Evolutionary conservation across 2,113 vertebrate species (phyloP).

Genomic region (Pelodiscus sinensis): DNA sequence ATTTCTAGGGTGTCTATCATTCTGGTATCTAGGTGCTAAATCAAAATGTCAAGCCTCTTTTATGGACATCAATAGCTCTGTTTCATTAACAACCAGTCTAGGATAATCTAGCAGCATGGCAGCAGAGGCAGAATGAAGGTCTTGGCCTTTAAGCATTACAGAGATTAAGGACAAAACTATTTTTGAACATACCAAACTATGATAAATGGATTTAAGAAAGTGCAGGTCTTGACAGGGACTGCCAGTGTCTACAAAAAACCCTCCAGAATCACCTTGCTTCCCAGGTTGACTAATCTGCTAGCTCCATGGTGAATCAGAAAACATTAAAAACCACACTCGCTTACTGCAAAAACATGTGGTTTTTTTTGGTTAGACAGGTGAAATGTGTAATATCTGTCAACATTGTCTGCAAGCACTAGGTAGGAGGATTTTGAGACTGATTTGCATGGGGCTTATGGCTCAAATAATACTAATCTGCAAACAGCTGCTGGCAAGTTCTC

Average conservation of each 20-base stretch:
- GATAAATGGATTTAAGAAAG: conserved; percentile 69
- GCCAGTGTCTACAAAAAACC: conserved; percentile 16
- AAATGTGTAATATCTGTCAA: conserved; percentile 49
- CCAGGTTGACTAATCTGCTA: not conserved
- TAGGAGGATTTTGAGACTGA: not conserved
- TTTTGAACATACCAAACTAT: conserved; percentile 52
- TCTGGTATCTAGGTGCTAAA: conserved; percentile 33
- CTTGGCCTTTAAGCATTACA: conserved; percentile 34
- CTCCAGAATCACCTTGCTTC: not conserved
- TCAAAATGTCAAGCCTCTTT: conserved; percentile 8
- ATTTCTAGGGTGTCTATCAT: not conserved
- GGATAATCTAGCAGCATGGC: not conserved
- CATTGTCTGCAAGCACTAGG: not conserved
- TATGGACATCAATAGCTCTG: conserved; percentile 32
- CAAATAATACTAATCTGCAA: not conserved
- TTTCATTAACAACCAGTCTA: conserved; percentile 57
- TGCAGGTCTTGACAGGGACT: conserved; percentile 61
- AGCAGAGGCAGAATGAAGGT: conserved; percentile 31
- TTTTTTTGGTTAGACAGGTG: conserved; percentile 45
- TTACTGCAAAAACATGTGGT: conserved; percentile 33
- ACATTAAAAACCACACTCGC: conserved; percentile 14
- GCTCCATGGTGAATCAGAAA: not conserved
- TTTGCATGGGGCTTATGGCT: conserved; percentile 21
- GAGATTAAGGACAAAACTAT: conserved; percentile 50
- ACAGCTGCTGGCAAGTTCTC: not conserved